Evolutionary conservation across 2,797 vertebrate species (phyloP).

Genomic region (Sebastes iracundus): DNA sequence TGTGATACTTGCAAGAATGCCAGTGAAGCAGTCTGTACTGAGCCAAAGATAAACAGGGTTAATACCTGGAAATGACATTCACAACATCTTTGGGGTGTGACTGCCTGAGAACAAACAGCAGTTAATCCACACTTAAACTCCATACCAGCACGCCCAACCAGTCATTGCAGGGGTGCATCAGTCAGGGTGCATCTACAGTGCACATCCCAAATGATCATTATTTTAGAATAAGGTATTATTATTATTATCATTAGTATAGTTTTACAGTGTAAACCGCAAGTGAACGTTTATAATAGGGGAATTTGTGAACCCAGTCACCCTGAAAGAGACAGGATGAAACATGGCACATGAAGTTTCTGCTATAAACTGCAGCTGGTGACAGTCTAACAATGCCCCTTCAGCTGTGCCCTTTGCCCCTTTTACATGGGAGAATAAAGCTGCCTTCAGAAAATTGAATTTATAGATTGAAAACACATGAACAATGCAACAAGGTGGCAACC

Average conservation of each 20-base stretch:
- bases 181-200: background rate
- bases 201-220: background rate
- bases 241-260: background rate
- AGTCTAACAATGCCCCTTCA: constrained; percentile 58
- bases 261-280: background rate
- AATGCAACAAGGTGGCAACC: background rate
- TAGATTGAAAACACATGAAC: background rate
- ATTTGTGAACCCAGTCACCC: constrained; percentile 58
- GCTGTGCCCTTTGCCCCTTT: constrained; percentile 51
- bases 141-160: background rate
- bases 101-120: background rate
- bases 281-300: background rate
- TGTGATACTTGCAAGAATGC: background rate
- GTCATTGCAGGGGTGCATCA: background rate
- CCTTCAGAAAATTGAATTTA: background rate
- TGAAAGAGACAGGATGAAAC: constrained; percentile 52
- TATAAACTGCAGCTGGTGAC: constrained; percentile 56
- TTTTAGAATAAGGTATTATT: background rate
- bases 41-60: background rate
- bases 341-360: constrained; percentile 33
- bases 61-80: background rate
- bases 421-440: constrained; percentile 13
- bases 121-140: background rate
- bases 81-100: background rate
- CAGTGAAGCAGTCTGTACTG: background rate